Evolutionary conservation across 2,797 vertebrate species (phyloP), one percentile per base, ranked within the genome.

Genomic region (Geotrypetes seraphini): DNA sequence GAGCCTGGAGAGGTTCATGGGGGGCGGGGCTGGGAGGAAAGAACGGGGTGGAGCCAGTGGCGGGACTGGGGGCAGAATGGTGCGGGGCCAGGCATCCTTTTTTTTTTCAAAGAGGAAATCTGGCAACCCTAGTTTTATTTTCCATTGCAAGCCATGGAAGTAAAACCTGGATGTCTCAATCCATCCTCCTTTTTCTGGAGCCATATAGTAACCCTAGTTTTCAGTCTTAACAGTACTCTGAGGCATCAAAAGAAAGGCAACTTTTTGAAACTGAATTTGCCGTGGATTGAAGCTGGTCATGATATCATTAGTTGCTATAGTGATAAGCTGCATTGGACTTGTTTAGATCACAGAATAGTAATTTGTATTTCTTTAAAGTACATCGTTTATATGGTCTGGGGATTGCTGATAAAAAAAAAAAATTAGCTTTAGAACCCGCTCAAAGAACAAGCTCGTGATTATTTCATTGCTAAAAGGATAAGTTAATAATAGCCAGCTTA

Each of bases 241-340:
- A n/a, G 0, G 47, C 16, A 49, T 51, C 45, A 51, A 55, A 57
- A 36, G 7, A 36, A 39, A 53, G 53, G 52, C 52, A 57, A 66
- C n/a, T n/a, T n/a, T 60, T 47, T 23, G 42, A 65, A 66, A 59
- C 28, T 59, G 54, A 33, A 51, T 49, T 75, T 50, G 47, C 63
- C 46, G 61, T 57, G 47, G 66, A 66, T 52, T 60, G 63, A 45
- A 68, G 57, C 38, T 57, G 36, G 57, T 16, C 22, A 42, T 75
- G 69, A 77, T 71, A 75, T 73, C 73, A 68, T 57, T 57, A 62
- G 78, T 82, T 83, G 60, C 75, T 68, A 84, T 79, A 73, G 75
- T 12, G 61, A 84, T 60, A 60, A 40, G 63, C 47, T 54, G 54
- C 40, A n/a, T n/a, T n/a, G n/a, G n/a, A n/a, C n/a, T n/a, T n/a